Percentiles rank a stretch among this genome's conserved stretches.
These are phyloP conservation scores for Sarcophaga peregrina DNA, from an alignment of 1,140 invertebrate species.

Conservation along the genomic window DNA sequence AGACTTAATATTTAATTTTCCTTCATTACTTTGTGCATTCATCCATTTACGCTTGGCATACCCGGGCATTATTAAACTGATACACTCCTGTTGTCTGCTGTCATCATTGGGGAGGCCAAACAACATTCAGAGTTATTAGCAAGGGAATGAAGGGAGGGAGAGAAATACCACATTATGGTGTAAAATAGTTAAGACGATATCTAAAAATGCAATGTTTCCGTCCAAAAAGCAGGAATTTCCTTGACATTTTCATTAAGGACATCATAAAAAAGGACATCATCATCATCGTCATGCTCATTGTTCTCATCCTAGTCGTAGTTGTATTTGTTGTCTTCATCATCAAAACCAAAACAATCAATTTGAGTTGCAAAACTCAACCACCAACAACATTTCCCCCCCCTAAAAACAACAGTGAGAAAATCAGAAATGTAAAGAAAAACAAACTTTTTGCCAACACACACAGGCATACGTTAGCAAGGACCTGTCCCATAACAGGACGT, in stretches of 20 bases:
- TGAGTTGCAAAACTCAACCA: neutral
- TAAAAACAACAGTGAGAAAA: neutral
- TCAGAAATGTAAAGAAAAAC: too few species aligned
- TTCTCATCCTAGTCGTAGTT: too few species aligned
- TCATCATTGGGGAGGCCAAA: neutral
- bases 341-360: slow-evolving; percentile 4
- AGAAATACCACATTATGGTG: slow-evolving; percentile 34
- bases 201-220: slow-evolving; percentile 56
- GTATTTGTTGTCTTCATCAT: neutral
- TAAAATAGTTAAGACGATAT: slow-evolving; percentile 64
- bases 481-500: neutral
- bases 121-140: too few species aligned
- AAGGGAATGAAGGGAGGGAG: neutral
- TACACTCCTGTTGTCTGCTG: neutral
- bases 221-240: slow-evolving; percentile 65
- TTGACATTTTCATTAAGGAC: slow-evolving; percentile 66
- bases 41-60: neutral
- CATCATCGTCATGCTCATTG: slow-evolving; percentile 43
- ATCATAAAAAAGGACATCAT: slow-evolving; percentile 52
- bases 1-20: slow-evolving; percentile 19
- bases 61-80: neutral
- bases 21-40: slow-evolving; percentile 7
- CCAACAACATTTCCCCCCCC: neutral
- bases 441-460: neutral
- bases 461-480: neutral